Evolutionary conservation across 2,797 vertebrate genomes (phyloP).

Genomic region (Microhierax caerulescens): DNA sequence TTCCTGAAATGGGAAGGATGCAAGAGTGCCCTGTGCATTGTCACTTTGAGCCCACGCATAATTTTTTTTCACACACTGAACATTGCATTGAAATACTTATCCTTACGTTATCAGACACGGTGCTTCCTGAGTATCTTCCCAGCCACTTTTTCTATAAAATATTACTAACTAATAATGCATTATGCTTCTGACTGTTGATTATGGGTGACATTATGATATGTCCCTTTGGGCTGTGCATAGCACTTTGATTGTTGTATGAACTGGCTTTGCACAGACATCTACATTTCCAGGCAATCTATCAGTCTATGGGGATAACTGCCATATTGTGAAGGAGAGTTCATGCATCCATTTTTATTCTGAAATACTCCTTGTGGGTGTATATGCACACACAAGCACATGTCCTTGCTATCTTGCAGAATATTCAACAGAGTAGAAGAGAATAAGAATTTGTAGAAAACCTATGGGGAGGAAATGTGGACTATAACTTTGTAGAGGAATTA

Average conservation of each 20-base stretch:
- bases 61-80: not conserved
- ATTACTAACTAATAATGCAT: not conserved
- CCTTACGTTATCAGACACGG: not conserved
- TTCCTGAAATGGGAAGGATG: not conserved
- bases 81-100: not conserved
- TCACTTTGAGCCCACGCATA: not conserved
- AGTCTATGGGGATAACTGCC: not conserved
- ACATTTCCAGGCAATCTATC: not conserved
- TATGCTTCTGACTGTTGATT: not conserved
- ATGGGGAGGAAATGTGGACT: not conserved
- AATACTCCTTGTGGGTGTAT: not conserved
- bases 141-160: not conserved
- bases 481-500: too few relatives aligned
- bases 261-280: not conserved
- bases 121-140: not conserved
- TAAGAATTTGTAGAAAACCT: not conserved
- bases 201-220: not conserved
- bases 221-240: not conserved
- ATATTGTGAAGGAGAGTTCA: not conserved
- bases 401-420: not conserved
- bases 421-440: not conserved
- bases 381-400: not conserved
- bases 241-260: not conserved
- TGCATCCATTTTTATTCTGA: not conserved
- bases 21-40: not conserved